A percentile compares a stretch with the other conserved stretches of the same genome.
phyloP scores from a whole-genome alignment of 2,113 vertebrate species.

The Grus americana region DNA sequence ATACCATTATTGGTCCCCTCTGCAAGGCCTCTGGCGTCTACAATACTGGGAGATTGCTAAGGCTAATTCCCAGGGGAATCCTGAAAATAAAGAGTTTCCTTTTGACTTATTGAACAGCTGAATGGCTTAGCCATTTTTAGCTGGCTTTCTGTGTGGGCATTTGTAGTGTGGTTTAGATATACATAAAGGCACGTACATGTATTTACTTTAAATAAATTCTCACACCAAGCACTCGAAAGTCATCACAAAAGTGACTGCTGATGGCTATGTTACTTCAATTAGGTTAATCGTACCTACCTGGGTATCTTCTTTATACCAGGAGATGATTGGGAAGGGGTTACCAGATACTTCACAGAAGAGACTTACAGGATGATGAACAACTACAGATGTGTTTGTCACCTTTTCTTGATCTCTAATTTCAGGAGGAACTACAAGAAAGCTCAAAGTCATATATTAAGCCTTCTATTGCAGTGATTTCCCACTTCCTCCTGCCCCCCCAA shows the following conservation, averaged over 20 bases:
- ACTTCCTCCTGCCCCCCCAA: background rate
- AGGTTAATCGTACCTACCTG: slow-evolving; percentile 74
- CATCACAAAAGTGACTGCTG: background rate
- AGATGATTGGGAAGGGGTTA: slow-evolving; percentile 85
- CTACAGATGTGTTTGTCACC: slow-evolving; percentile 82
- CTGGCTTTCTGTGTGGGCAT: background rate
- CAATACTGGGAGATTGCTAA: background rate
- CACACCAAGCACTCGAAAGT: background rate
- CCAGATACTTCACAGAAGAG: slow-evolving; percentile 91
- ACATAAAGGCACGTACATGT: background rate
- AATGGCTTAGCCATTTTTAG: background rate
- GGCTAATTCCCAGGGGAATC: background rate
- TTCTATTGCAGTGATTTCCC: background rate
- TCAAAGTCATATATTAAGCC: background rate
- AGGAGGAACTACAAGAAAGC: slow-evolving; percentile 85
- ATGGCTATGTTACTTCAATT: background rate
- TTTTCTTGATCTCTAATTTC: slow-evolving; percentile 82
- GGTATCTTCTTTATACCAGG: slow-evolving; percentile 88
- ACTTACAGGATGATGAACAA: slow-evolving; percentile 81
- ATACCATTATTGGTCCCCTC: background rate
- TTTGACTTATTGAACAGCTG: background rate
- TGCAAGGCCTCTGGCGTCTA: background rate
- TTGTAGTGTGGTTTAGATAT: background rate
- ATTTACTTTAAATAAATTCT: background rate
- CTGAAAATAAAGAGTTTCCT: background rate